Percentiles rank a stretch among this genome's conserved stretches.
phyloP scores from a whole-genome alignment of 30 jellyfish, hydroid and myxozoan genomes.

The Pseudorhiza aurosa region DNA sequence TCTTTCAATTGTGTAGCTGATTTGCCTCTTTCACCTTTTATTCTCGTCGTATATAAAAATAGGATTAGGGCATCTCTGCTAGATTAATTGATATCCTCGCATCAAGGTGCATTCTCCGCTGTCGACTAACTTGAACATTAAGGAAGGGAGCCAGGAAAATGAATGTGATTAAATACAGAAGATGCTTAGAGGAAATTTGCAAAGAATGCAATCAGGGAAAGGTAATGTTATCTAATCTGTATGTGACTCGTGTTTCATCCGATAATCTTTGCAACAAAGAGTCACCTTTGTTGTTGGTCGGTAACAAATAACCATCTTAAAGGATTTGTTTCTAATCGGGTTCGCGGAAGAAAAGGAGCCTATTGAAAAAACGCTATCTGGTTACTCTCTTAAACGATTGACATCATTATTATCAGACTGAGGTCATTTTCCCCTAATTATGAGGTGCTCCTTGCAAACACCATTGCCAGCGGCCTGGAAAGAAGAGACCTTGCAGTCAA shows the following conservation, averaged over 20 bases:
- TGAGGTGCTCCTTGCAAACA: too few species aligned
- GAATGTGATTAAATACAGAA: not conserved
- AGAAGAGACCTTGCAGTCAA: too few species aligned
- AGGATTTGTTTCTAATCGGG: too few species aligned
- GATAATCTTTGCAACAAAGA: too few species aligned
- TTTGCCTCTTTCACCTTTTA: slow-evolving; percentile 38
- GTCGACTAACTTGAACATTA: not conserved
- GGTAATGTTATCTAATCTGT: not conserved
- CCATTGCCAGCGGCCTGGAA: too few species aligned
- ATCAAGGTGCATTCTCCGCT: not conserved
- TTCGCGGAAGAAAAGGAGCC: too few species aligned
- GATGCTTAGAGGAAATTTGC: slow-evolving; percentile 14
- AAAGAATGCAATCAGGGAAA: not conserved
- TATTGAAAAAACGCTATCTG: too few species aligned
- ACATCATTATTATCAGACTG: too few species aligned
- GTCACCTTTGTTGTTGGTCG: too few species aligned
- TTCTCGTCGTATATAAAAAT: slow-evolving; percentile 22
- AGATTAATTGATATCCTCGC: not conserved
- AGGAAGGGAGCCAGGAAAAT: not conserved
- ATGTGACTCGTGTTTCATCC: not conserved
- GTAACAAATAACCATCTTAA: too few species aligned
- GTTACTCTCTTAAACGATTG: too few species aligned
- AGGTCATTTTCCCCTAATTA: too few species aligned
- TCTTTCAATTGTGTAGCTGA: slow-evolving; percentile 29
- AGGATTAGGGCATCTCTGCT: not conserved